A percentile compares a stretch with the other conserved stretches of the same genome.
Conservation (phyloP, 2,113 vertebrate species). For the Sisor rabdophorus region DNA sequence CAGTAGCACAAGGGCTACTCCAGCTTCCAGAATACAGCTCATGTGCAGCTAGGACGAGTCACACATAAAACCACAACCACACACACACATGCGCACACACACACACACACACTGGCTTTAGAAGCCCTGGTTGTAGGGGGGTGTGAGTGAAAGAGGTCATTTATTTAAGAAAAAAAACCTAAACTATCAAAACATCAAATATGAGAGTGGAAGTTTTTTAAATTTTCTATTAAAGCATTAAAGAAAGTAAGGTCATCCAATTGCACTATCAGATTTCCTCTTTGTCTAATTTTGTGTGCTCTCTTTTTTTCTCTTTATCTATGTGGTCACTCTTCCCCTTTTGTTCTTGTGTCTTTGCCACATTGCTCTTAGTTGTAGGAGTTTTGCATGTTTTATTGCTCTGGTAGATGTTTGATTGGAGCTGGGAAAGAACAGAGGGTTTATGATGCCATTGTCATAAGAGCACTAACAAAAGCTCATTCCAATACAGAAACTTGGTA, state of each 20-base stretch:
- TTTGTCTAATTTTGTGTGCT: neutral
- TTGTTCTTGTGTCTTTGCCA: constrained; percentile 21
- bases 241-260: neutral
- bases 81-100: constrained; percentile 1
- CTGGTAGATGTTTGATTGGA: constrained; percentile 28
- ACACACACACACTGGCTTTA: neutral
- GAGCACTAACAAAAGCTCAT: constrained; percentile 6
- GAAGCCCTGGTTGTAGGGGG: neutral
- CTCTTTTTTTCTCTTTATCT: constrained; percentile 4
- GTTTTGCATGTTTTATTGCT: constrained; percentile 30
- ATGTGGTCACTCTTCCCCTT: neutral
- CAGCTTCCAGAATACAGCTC: constrained; percentile 7
- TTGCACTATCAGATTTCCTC: constrained; percentile 3
- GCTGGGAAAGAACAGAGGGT: constrained; percentile 15
- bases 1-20: constrained; percentile 16
- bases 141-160: constrained; percentile 32
- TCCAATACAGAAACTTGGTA: neutral
- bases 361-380: constrained; percentile 11
- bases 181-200: constrained; percentile 18
- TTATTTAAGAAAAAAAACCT: constrained; percentile 4
- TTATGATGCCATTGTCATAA: constrained; percentile 17
- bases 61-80: neutral
- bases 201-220: neutral
- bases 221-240: constrained; percentile 1
- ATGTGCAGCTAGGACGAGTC: constrained; percentile 11